Conservation (phyloP, 2,888 invertebrate genomes). For the Hemaris fuciformis region DNA sequence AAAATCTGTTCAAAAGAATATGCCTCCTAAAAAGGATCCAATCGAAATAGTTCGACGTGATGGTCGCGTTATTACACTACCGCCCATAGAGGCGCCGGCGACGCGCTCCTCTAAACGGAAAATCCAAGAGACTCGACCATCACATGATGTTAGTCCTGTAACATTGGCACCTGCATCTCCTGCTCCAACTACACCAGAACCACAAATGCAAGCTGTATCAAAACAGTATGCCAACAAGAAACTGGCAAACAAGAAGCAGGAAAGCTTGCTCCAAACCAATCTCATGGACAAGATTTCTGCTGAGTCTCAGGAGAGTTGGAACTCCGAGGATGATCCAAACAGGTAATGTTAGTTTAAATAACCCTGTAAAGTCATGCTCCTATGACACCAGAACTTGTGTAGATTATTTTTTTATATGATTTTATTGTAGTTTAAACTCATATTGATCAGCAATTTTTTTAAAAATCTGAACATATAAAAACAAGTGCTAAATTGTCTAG, state of each 20-base stretch:
- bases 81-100: conserved; percentile 91
- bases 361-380: too few relatives aligned
- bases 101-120: conserved; percentile 88
- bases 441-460: too few relatives aligned
- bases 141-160: conserved; percentile 30
- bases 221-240: conserved; percentile 70
- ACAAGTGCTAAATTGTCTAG: too few relatives aligned
- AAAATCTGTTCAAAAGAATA: conserved; percentile 50
- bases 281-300: conserved; percentile 65
- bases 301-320: conserved; percentile 85
- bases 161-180: conserved; percentile 39
- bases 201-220: conserved; percentile 50
- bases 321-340: conserved; percentile 96
- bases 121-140: conserved; percentile 61
- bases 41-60: conserved; percentile 88
- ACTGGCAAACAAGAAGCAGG: conserved; percentile 53
- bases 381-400: too few relatives aligned
- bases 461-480: too few relatives aligned
- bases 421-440: too few relatives aligned
- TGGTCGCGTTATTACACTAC: conserved; percentile 88
- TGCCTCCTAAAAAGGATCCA: conserved; percentile 75
- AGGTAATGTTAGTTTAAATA: conserved; percentile 73
- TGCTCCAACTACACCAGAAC: conserved; percentile 50
- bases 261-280: conserved; percentile 36
- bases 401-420: too few relatives aligned